Evolutionary conservation across 2,888 invertebrate genomes (phyloP), one percentile per base, ranked within the genome.

Genomic region (Caenorhabditis macrosperma): DNA sequence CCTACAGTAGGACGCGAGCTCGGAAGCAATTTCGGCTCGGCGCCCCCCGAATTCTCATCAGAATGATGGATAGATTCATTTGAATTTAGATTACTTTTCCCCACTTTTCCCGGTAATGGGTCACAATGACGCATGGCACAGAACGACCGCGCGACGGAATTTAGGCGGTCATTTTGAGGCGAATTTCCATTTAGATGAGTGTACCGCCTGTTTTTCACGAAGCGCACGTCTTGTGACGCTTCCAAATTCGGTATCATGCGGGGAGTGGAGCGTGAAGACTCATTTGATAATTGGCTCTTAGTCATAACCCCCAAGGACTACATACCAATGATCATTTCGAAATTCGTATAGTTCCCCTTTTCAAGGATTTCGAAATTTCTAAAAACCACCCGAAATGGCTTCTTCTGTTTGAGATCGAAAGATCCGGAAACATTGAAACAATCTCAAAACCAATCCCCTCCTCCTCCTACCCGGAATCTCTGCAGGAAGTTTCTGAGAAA

Each of bases 181-280:
- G 9, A 22, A 74, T 74, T 74, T 74, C 74, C 74, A 74, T 74
- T 50, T 74, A 74, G 74, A 74, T 35, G 57, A 26, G 30, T 17
- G 17, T 15, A 9, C n/a, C 10, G 10, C 52, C 26, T 54, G 28
- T 54, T 54, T 54, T 30, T 9, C 52, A 12, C 28, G 2, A 28
- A 0, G 38, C 38, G 9, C 12, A 38, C 3, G 12, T 15, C 9
- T 38, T 38, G 5, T 38, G 38, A 38, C 38, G 38, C 44, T 38
- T 38, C n/a, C n/a, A n/a, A n/a, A n/a, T n/a, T n/a, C n/a, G n/a
- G n/a, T n/a, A n/a, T n/a, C 54, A 12, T 54, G 22, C 10, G 33
- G 33, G 9, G 38, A 38, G 3, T 12, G 9, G 38, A 9, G 5
- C 38, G 15, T 38, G 38, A 44, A 4, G 9, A n/a, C 9, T 44